These are phyloP conservation scores for Onychomys torridus DNA, from an alignment of 2,797 vertebrate species.

Conservation along the genomic window DNA sequence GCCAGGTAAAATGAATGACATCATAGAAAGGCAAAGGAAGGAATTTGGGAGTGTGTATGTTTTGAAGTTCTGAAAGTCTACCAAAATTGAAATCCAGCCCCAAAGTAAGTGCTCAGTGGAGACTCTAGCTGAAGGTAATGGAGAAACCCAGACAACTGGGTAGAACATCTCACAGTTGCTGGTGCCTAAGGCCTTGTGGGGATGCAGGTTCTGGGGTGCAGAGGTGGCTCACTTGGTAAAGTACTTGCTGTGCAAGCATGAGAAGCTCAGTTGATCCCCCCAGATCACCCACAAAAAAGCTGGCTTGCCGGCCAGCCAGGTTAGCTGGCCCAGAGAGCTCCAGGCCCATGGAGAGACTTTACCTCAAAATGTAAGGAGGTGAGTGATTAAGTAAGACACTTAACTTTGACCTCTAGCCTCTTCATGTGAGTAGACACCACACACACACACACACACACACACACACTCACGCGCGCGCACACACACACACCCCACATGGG, in stretches of 20 bases:
- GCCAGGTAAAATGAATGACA: constrained; percentile 81
- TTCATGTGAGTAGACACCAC: neutral
- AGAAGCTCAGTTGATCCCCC: neutral
- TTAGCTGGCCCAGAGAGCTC: neutral
- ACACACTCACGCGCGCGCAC: neutral
- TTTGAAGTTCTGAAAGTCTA: constrained; percentile 60
- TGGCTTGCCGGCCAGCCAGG: neutral
- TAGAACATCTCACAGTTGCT: neutral
- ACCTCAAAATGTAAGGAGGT: neutral
- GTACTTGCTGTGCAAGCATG: neutral
- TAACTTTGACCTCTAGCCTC: neutral
- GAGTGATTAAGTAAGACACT: neutral
- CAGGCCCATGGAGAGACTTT: neutral
- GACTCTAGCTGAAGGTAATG: neutral
- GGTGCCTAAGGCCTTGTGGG: neutral
- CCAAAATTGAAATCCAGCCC: constrained; percentile 29
- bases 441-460: neutral
- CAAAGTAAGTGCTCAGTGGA: neutral
- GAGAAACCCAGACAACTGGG: neutral
- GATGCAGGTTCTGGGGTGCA: neutral
- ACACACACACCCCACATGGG: neutral
- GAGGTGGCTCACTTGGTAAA: neutral
- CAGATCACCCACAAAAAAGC: neutral
- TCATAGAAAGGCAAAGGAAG: constrained; percentile 61
- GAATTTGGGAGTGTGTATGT: constrained; percentile 26